Evolutionary conservation across 2,888 invertebrate genomes (phyloP).

Genomic region (Hirtodrosophila duncani): DNA sequence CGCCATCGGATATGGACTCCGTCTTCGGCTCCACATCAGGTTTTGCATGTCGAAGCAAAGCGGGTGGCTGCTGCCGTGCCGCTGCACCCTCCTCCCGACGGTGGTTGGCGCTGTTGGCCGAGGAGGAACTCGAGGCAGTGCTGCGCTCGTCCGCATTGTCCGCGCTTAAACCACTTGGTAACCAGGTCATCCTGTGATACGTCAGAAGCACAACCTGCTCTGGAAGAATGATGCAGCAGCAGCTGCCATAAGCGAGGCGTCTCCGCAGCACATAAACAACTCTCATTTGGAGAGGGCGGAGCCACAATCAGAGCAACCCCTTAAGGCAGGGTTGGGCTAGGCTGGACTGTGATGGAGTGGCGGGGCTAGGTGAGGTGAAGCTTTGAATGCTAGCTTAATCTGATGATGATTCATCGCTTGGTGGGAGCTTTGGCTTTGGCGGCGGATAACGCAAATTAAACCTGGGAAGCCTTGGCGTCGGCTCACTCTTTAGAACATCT

Average conservation of each 20-base stretch:
- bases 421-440: no score
- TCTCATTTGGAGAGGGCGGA: not conserved
- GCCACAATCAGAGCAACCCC: no score
- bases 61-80: slow-evolving; percentile 23
- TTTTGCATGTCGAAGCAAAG: slow-evolving; percentile 41
- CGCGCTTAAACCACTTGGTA: slow-evolving; percentile 55
- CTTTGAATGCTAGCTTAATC: no score
- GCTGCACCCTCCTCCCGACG: slow-evolving; percentile 23
- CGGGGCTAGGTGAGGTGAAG: no score
- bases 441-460: no score
- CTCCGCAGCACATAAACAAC: not conserved
- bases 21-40: slow-evolving; percentile 67
- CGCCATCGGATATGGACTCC: slow-evolving; percentile 75
- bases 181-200: slow-evolving; percentile 55
- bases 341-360: no score
- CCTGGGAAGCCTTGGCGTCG: no score
- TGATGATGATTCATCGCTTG: no score
- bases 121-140: slow-evolving; percentile 54
- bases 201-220: not conserved
- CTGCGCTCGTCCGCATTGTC: slow-evolving; percentile 61
- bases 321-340: no score
- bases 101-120: slow-evolving; percentile 19
- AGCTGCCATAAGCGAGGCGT: not conserved
- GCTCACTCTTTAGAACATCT: no score
- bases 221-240: not conserved